Evolutionary conservation across 2,113 vertebrate species (phyloP).

Genomic region (Addax nasomaculatus): DNA sequence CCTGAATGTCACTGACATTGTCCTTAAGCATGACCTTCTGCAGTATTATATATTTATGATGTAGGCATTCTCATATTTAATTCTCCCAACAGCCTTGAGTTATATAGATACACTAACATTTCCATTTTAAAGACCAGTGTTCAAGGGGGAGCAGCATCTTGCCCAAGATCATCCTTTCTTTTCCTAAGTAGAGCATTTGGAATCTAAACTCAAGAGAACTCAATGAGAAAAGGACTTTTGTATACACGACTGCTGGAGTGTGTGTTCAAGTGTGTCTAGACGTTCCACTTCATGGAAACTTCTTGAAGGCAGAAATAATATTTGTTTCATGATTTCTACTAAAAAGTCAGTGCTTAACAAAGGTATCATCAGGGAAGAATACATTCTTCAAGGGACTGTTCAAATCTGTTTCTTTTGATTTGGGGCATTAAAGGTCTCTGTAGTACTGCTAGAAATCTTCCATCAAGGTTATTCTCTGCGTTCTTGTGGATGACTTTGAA

Average conservation of each 20-base stretch:
- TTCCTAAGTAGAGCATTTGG: background rate
- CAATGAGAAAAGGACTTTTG: background rate
- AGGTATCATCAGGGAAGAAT: constrained; percentile 27
- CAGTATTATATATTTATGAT: background rate
- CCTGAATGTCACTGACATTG: background rate
- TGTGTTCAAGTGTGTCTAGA: background rate
- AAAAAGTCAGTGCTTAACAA: constrained; percentile 30
- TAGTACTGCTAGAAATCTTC: constrained; percentile 32
- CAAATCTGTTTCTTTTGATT: constrained; percentile 53
- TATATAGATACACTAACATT: background rate
- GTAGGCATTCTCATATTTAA: background rate
- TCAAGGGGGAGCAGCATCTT: background rate
- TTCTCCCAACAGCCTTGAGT: background rate
- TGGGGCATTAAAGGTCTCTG: constrained; percentile 18
- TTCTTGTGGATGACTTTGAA: constrained; percentile 62
- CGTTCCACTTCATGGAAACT: background rate
- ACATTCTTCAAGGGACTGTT: constrained; percentile 38
- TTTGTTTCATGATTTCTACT: constrained; percentile 44
- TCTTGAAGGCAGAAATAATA: constrained; percentile 22
- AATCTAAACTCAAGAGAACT: background rate
- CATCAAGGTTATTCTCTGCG: constrained; percentile 53
- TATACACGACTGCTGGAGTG: background rate
- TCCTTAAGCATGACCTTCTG: background rate
- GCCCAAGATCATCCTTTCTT: background rate
- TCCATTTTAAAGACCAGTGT: background rate